Evolutionary conservation across 1,140 invertebrate species (phyloP).

Genomic region (Diorhabda carinulata): DNA sequence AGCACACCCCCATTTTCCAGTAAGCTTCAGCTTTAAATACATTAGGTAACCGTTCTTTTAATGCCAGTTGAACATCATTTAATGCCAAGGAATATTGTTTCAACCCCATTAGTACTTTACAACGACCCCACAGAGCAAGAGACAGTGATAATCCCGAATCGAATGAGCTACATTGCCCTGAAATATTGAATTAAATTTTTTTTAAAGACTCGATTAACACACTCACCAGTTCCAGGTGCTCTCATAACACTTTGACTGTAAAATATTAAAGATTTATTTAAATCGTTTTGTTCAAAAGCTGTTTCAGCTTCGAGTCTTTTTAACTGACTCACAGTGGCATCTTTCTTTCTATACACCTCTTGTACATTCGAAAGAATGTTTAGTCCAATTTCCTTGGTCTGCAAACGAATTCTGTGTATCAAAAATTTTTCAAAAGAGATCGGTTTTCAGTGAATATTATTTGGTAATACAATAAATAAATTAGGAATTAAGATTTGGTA

Average conservation of each 20-base stretch:
- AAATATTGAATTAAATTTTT: neutral
- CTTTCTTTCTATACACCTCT: constrained; percentile 56
- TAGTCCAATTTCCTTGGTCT: constrained; percentile 52
- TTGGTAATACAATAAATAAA: neutral
- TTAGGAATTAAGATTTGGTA: neutral
- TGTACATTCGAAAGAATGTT: constrained; percentile 54
- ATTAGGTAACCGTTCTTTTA: constrained; percentile 56
- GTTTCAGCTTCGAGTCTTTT: constrained; percentile 51
- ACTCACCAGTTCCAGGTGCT: constrained; percentile 54
- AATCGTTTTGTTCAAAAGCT: constrained; percentile 49
- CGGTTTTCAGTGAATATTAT: neutral
- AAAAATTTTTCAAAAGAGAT: neutral
- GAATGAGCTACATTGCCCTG: constrained; percentile 50
- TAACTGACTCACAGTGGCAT: constrained; percentile 49
- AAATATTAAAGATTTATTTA: constrained; percentile 54
- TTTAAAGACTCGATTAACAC: neutral
- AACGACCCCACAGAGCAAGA: constrained; percentile 57
- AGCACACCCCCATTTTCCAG: constrained; percentile 59
- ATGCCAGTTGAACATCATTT: constrained; percentile 58
- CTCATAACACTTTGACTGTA: constrained; percentile 62
- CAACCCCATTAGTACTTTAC: constrained; percentile 53
- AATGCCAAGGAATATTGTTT: constrained; percentile 55
- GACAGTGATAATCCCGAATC: constrained; percentile 60
- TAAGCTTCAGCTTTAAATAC: constrained; percentile 58
- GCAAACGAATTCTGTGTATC: constrained; percentile 31